A percentile compares a stretch with the other conserved stretches of the same genome.
Conservation (phyloP, 2,113 vertebrate species). For the Pica pica region DNA sequence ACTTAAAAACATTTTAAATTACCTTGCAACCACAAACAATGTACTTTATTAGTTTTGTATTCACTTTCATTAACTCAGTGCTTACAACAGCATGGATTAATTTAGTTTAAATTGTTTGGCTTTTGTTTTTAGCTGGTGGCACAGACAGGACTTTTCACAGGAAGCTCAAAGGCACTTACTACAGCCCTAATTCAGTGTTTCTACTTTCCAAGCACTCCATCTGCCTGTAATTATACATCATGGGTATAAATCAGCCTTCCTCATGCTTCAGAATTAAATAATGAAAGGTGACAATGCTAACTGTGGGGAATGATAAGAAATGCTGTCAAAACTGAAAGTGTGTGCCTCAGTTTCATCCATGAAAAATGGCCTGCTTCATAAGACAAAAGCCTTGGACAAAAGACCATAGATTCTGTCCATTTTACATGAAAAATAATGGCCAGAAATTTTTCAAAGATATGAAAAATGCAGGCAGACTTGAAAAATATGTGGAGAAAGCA, state of each 20-base stretch:
- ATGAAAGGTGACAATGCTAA: constrained; percentile 48
- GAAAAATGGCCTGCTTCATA: constrained; percentile 56
- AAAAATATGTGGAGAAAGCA: constrained; percentile 27
- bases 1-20: constrained; percentile 36
- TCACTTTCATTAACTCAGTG: background rate
- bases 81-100: background rate
- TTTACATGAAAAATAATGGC: constrained; percentile 43
- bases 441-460: constrained; percentile 44
- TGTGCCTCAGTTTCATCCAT: constrained; percentile 50
- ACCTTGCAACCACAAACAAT: background rate
- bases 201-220: constrained; percentile 12
- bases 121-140: constrained; percentile 33
- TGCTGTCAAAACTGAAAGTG: constrained; percentile 30
- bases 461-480: constrained; percentile 18
- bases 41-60: constrained; percentile 19
- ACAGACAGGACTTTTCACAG: background rate
- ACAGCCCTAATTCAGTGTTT: constrained; percentile 23
- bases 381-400: constrained; percentile 60
- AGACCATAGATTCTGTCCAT: constrained; percentile 23
- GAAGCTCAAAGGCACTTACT: background rate
- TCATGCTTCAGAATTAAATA: constrained; percentile 61
- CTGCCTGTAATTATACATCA: constrained; percentile 47
- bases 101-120: background rate
- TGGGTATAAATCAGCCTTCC: constrained; percentile 48
- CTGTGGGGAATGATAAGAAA: constrained; percentile 52